These are phyloP conservation scores for Melanerpes aurifrons DNA, from an alignment of 2,113 vertebrate species.

Conservation along the genomic window DNA sequence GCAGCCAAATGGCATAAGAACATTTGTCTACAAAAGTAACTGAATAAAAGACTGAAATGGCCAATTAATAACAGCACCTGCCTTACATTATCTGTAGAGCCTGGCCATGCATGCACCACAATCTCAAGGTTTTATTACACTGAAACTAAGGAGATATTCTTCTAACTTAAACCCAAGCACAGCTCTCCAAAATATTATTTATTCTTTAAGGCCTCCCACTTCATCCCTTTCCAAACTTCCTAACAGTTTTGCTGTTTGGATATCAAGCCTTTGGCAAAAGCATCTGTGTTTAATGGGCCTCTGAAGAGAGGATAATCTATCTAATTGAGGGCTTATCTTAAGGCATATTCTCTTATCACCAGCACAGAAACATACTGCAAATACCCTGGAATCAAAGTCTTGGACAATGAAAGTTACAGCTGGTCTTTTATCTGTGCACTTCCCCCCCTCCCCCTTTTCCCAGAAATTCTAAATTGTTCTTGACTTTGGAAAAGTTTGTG, in stretches of 20 bases:
- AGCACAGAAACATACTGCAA: background rate
- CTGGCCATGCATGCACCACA: background rate
- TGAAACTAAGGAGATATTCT: background rate
- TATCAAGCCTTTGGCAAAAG: slow-evolving; percentile 28
- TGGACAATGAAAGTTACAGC: background rate
- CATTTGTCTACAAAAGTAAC: slow-evolving; percentile 28
- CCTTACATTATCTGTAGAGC: background rate
- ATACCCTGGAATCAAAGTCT: background rate
- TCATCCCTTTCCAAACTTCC: slow-evolving; percentile 31
- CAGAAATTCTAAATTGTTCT: background rate
- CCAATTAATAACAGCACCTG: slow-evolving; percentile 42
- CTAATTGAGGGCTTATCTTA: slow-evolving; percentile 23
- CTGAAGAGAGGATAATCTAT: slow-evolving; percentile 6
- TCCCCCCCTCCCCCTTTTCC: background rate
- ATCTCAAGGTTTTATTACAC: background rate
- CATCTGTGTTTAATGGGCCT: background rate
- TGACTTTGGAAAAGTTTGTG: background rate
- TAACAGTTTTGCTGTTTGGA: slow-evolving; percentile 11
- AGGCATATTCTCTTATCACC: background rate
- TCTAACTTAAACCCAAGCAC: slow-evolving; percentile 23
- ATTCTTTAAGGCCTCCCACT: background rate
- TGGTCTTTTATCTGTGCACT: background rate
- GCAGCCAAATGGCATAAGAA: slow-evolving; percentile 62
- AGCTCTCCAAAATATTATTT: background rate
- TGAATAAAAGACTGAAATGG: slow-evolving; percentile 7